Percentiles rank a stretch among this genome's conserved stretches.
Evolutionary conservation across 2,797 vertebrate species (phyloP).

Genomic region (Lemur catta): DNA sequence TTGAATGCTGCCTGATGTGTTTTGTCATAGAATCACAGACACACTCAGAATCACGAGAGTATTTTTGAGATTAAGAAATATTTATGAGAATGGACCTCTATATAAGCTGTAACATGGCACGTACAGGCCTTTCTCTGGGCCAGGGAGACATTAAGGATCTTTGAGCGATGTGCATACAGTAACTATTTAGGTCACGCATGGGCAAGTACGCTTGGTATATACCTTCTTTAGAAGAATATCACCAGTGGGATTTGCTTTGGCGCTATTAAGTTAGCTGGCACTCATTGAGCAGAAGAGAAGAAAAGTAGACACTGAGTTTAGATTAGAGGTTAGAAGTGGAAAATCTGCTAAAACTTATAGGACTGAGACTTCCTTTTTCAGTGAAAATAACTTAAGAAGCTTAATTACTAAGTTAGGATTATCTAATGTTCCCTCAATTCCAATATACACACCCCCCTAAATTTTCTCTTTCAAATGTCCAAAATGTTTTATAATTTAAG

Average conservation of each 20-base stretch:
- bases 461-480: background rate
- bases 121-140: background rate
- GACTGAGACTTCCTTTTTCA: background rate
- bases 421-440: background rate
- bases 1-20: background rate
- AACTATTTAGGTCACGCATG: background rate
- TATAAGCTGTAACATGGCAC: background rate
- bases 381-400: background rate
- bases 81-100: background rate
- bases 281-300: background rate
- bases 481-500: background rate
- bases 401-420: background rate
- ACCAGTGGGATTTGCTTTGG: background rate
- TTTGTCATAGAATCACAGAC: background rate
- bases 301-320: background rate
- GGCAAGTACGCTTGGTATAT: background rate
- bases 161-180: background rate
- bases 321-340: background rate
- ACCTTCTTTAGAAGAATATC: background rate
- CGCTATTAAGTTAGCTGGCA: background rate
- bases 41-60: fast-evolving
- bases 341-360: background rate
- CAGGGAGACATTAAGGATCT: background rate
- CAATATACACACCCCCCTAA: fast-evolving
- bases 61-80: background rate